Percentiles rank a stretch among this genome's conserved stretches.
These are phyloP conservation scores for Lamellibrachia luymesi DNA, from an alignment of 1,140 invertebrate genomes.

Conservation along the genomic window DNA sequence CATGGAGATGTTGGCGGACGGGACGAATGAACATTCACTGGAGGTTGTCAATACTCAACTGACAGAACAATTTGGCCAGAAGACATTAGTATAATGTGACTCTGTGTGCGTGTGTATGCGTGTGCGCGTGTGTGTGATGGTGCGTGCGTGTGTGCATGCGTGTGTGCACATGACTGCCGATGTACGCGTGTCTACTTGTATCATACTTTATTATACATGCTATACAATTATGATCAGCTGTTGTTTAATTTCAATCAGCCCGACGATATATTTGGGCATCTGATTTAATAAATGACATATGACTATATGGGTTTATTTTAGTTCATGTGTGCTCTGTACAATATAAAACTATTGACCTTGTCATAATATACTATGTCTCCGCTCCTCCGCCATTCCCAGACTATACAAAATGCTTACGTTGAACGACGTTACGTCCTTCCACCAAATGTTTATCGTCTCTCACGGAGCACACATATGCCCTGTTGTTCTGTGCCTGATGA, in stretches of 20 bases:
- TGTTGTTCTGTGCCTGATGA: too few species aligned
- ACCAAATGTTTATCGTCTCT: too few species aligned
- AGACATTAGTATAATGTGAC: background rate
- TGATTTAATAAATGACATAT: background rate
- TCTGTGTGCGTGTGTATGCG: background rate
- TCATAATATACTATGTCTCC: too few species aligned
- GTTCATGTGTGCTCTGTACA: too few species aligned
- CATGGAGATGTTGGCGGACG: background rate
- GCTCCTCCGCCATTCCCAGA: too few species aligned
- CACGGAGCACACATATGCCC: too few species aligned
- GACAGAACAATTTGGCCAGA: constrained; percentile 7
- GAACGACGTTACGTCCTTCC: too few species aligned
- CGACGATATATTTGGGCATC: background rate
- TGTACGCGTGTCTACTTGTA: background rate
- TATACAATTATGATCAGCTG: background rate
- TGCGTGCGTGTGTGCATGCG: constrained; percentile 1
- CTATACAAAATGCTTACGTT: too few species aligned
- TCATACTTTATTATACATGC: background rate
- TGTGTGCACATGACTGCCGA: background rate
- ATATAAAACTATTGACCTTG: too few species aligned
- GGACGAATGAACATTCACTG: background rate
- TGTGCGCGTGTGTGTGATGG: background rate
- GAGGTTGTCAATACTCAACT: background rate
- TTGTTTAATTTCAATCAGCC: background rate
- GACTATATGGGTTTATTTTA: background rate